phyloP scores from a whole-genome alignment of 2,113 vertebrate species.

The Passerina amoena region DNA sequence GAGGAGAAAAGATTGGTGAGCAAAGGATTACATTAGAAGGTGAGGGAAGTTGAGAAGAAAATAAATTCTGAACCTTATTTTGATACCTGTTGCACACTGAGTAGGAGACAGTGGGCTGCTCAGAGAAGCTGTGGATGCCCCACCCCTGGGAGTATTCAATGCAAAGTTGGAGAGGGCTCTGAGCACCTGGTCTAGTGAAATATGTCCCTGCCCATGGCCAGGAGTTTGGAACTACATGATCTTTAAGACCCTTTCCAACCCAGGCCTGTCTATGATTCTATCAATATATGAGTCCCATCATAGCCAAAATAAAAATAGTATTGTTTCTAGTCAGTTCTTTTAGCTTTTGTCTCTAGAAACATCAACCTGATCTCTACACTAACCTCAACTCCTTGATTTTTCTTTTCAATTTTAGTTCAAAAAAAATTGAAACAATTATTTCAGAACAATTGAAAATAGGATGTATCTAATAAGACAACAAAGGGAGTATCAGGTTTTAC shows the following conservation, averaged over 20 bases:
- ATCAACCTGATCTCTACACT: not conserved
- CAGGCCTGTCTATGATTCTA: not conserved
- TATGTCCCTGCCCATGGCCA: fast-evolving
- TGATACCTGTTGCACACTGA: not conserved
- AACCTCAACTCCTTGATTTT: not conserved
- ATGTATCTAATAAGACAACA: not conserved
- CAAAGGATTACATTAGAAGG: not conserved
- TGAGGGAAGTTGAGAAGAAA: not conserved
- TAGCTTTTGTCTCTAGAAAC: not conserved
- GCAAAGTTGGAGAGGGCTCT: fast-evolving
- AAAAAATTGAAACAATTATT: not conserved
- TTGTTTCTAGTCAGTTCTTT: not conserved
- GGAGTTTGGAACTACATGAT: not conserved
- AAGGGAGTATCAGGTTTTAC: not conserved
- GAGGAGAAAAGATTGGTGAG: not conserved
- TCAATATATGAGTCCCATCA: not conserved
- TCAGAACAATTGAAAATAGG: not conserved
- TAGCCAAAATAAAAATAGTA: not conserved
- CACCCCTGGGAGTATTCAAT: not conserved
- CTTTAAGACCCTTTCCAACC: not conserved
- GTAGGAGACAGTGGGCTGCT: not conserved
- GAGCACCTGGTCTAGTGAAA: not conserved
- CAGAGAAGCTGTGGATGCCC: not conserved
- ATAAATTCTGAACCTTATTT: not conserved
- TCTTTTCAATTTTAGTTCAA: not conserved